A percentile compares a stretch with the other conserved stretches of the same genome.
phyloP scores from a whole-genome alignment of 2,113 vertebrate species.

The Labrus mixtus region DNA sequence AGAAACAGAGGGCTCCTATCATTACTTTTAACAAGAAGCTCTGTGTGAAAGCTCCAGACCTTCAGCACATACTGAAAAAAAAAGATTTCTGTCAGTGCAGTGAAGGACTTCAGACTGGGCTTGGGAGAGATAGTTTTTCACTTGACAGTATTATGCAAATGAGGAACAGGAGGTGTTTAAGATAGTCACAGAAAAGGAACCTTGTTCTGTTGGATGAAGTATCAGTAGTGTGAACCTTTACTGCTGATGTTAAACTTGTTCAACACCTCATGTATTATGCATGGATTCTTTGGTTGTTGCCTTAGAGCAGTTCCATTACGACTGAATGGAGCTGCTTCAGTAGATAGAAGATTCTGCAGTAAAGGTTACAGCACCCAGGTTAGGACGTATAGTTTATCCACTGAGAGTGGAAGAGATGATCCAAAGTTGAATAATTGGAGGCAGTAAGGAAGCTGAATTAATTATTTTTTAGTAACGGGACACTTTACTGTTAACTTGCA shows the following conservation, averaged over 20 bases:
- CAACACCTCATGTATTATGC: not conserved
- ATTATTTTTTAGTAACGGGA: too few relatives aligned
- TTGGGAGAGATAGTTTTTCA: not conserved
- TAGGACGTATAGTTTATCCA: not conserved
- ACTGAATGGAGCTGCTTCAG: not conserved
- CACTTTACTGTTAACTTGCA: too few relatives aligned
- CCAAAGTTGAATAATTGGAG: not conserved
- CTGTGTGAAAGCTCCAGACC: not conserved
- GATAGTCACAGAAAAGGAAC: not conserved
- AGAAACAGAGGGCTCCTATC: not conserved
- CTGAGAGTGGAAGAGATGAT: not conserved
- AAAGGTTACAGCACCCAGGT: not conserved
- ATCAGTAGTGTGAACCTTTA: not conserved
- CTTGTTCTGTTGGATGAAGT: not conserved
- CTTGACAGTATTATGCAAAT: conserved; percentile 3
- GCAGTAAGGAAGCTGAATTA: not conserved
- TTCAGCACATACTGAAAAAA: not conserved
- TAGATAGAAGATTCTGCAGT: not conserved
- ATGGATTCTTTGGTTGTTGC: not conserved
- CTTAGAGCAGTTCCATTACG: not conserved
- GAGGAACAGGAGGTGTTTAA: not conserved
- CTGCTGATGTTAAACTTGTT: not conserved
- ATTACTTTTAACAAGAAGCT: not conserved
- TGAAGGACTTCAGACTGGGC: not conserved
- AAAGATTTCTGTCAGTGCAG: conserved; percentile 1